Conservation (phyloP, 2,888 invertebrate genomes). For the Rhaphigaster nebulosa region DNA sequence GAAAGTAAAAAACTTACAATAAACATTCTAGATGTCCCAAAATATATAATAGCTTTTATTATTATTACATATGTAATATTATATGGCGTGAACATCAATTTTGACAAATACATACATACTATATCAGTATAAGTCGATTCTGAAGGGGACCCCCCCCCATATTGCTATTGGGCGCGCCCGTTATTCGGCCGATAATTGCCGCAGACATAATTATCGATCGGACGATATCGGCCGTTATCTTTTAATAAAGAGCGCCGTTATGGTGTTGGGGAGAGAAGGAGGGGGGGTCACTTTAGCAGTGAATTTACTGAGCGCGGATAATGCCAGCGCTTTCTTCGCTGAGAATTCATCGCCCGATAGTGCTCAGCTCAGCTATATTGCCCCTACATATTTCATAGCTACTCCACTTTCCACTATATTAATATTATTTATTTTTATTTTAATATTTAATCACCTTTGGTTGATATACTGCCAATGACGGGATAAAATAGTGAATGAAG, state of each 20-base stretch:
- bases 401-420: neutral
- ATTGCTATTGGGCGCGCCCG: neutral
- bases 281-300: neutral
- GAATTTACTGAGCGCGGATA: constrained; percentile 34
- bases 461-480: neutral
- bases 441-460: neutral
- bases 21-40: too few species aligned
- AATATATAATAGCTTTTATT: too few species aligned
- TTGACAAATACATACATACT: neutral
- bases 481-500: neutral
- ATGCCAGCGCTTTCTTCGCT: constrained; percentile 21
- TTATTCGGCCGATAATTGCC: constrained; percentile 19
- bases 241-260: constrained; percentile 41
- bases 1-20: too few species aligned
- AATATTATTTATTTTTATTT: constrained; percentile 17
- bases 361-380: constrained; percentile 7
- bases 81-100: too few species aligned
- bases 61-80: too few species aligned
- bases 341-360: neutral
- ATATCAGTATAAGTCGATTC: neutral
- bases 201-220: constrained; percentile 30
- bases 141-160: neutral
- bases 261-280: neutral
- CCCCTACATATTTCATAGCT: constrained; percentile 32
- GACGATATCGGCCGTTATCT: constrained; percentile 32